phyloP scores from a whole-genome alignment of 2,888 invertebrate species.

The Drosophila subsilvestris region DNA sequence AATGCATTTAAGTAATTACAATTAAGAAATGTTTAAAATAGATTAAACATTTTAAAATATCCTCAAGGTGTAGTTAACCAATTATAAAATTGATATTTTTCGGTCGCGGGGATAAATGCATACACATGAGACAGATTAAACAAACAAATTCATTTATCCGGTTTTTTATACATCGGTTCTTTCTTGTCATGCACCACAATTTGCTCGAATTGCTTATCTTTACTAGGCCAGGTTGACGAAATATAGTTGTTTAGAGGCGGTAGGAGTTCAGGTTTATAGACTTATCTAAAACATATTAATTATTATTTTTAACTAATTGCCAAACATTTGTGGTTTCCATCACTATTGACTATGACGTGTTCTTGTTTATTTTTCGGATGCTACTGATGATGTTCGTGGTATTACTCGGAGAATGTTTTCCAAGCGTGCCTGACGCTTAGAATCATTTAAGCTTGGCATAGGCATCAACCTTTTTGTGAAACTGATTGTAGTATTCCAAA shows the following conservation, averaged over 20 bases:
- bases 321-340: conserved; percentile 45
- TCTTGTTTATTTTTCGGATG: conserved; percentile 35
- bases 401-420: conserved; percentile 22
- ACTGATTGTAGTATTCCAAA: conserved; percentile 89
- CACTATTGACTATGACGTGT: conserved; percentile 58
- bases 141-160: conserved; percentile 14
- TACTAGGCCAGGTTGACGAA: conserved; percentile 22
- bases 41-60: no score
- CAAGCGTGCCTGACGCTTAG: conserved; percentile 76
- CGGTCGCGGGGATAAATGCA: conserved; percentile 30
- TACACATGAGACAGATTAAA: conserved; percentile 48
- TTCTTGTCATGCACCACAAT: conserved; percentile 35
- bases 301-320: conserved; percentile 40
- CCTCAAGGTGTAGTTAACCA: conserved; percentile 14
- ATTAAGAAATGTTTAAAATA: no score
- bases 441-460: conserved; percentile 89
- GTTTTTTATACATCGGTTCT: conserved; percentile 33
- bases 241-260: conserved; percentile 22
- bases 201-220: conserved; percentile 31
- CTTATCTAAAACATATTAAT: conserved; percentile 2
- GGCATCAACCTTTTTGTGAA: conserved; percentile 91
- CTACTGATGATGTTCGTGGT: conserved; percentile 35
- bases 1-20: conserved; percentile 2
- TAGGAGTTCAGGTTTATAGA: background rate
- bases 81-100: conserved; percentile 23